These are phyloP conservation scores for Chelonoidis abingdonii DNA, from an alignment of 2,113 vertebrate species.

Conservation along the genomic window DNA sequence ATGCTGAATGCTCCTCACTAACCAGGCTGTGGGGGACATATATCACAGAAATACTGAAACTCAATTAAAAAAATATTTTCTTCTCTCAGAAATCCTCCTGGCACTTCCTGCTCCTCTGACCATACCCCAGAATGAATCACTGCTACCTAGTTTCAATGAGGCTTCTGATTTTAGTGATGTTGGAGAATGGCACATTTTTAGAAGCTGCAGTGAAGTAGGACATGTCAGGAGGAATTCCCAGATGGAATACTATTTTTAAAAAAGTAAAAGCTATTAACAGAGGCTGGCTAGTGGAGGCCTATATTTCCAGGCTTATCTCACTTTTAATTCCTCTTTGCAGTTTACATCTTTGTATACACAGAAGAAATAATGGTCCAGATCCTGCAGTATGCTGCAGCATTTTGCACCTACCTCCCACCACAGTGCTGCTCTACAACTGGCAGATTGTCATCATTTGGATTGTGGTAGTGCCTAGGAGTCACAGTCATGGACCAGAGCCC, in stretches of 20 bases:
- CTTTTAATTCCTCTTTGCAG: not conserved
- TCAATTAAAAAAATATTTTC: not conserved
- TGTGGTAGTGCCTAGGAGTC: not conserved
- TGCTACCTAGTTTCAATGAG: not conserved
- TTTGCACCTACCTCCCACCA: not conserved
- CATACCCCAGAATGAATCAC: not conserved
- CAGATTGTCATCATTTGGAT: not conserved
- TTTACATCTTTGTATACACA: not conserved
- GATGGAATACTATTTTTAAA: accelerated
- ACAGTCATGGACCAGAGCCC: not conserved
- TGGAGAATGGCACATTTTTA: not conserved
- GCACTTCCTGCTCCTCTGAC: not conserved
- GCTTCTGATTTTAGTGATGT: not conserved
- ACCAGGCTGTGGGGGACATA: not conserved
- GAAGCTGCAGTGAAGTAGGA: not conserved
- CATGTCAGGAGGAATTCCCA: not conserved
- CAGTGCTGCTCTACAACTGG: not conserved
- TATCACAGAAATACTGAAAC: not conserved
- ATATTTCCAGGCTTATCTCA: not conserved
- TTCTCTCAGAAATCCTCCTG: not conserved
- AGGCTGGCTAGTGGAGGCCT: not conserved
- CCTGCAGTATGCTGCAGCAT: not conserved
- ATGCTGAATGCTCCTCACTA: not conserved
- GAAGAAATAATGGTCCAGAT: not conserved
- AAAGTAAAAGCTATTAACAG: not conserved